Conservation (phyloP, 1,140 invertebrate species). For the Gryllus bimaculatus region DNA sequence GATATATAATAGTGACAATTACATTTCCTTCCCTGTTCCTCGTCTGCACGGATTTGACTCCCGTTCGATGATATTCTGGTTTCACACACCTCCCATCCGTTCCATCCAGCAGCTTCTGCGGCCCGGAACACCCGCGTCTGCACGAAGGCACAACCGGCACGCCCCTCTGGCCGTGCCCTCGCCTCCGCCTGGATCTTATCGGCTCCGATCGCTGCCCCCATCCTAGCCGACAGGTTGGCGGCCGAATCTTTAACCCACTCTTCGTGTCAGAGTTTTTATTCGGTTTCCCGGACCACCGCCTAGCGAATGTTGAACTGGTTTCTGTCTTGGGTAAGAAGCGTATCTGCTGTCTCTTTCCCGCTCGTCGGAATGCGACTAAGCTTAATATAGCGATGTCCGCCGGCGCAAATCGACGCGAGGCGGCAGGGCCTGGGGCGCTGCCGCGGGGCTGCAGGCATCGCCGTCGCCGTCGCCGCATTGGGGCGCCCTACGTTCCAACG, state of each 20-base stretch:
- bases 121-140: no score
- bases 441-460: no score
- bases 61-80: background rate
- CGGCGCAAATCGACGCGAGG: background rate
- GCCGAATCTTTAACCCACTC: conserved; percentile 21
- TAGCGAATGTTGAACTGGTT: background rate
- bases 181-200: no score
- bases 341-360: background rate
- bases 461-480: no score
- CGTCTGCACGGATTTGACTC: background rate
- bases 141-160: no score
- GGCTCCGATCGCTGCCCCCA: no score
- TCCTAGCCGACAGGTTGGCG: background rate
- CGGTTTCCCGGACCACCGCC: conserved; percentile 21
- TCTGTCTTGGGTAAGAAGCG: background rate
- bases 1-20: no score
- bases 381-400: background rate
- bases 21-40: background rate
- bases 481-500: no score
- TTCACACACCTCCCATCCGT: background rate
- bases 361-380: background rate
- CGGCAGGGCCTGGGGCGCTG: no score
- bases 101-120: background rate
- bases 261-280: conserved; percentile 27
- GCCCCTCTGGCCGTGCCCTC: no score